A percentile compares a stretch with the other conserved stretches of the same genome.
phyloP scores from a whole-genome alignment of 64 coral and sea anemone species.

The Acropora tenuis region DNA sequence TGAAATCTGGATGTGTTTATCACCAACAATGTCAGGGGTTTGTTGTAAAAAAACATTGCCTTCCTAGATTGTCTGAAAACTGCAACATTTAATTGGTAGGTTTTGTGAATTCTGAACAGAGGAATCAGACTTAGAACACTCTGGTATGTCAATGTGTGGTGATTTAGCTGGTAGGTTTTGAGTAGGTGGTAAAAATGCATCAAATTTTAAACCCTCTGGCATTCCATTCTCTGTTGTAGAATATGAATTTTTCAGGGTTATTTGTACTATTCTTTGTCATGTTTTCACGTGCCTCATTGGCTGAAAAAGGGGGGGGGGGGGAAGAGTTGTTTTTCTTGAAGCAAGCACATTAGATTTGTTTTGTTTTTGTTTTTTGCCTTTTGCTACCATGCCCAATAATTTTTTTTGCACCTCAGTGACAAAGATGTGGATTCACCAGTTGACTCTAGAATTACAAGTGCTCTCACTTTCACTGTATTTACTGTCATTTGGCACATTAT shows the following conservation, averaged over 20 bases:
- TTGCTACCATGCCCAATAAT: no score
- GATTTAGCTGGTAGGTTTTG: slow-evolving; percentile 64
- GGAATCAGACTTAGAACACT: slow-evolving; percentile 48
- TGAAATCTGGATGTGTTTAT: slow-evolving; percentile 37
- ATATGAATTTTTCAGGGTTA: slow-evolving; percentile 22
- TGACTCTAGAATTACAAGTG: slow-evolving; percentile 37
- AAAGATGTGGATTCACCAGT: slow-evolving; percentile 23
- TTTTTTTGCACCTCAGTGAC: slow-evolving; percentile 11
- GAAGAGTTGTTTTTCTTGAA: slow-evolving; percentile 32
- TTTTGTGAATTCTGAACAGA: slow-evolving; percentile 57
- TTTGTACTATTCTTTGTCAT: neutral
- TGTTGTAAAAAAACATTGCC: slow-evolving; percentile 21
- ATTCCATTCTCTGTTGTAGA: slow-evolving; percentile 27
- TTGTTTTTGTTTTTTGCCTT: slow-evolving; percentile 32
- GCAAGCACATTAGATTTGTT: slow-evolving; percentile 47
- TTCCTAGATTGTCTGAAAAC: no score
- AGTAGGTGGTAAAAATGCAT: slow-evolving; percentile 52
- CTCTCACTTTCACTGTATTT: slow-evolving; percentile 19
- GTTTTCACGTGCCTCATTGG: neutral
- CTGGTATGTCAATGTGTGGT: slow-evolving; percentile 44
- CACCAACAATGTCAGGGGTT: slow-evolving; percentile 22
- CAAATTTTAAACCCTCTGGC: slow-evolving; percentile 47
- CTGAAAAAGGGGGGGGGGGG: no score
- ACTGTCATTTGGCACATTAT: slow-evolving; percentile 20
- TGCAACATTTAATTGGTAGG: slow-evolving; percentile 51